Conservation (phyloP, 2,797 vertebrate genomes). For the Streptopelia turtur region DNA sequence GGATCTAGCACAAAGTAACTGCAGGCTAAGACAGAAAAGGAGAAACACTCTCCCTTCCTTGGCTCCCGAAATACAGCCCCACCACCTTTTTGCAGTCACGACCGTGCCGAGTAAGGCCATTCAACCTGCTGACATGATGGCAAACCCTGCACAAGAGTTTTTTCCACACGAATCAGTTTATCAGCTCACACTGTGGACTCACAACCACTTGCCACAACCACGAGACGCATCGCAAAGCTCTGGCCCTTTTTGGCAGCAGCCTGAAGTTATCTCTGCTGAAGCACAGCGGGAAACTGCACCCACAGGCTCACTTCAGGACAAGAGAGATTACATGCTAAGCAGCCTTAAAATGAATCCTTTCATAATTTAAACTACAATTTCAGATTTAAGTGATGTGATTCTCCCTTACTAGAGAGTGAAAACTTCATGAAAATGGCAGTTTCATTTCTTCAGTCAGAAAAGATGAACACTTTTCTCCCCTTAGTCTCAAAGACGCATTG, state of each 20-base stretch:
- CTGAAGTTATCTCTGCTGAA: neutral
- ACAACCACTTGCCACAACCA: neutral
- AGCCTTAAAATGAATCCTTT: neutral
- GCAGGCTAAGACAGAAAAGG: neutral
- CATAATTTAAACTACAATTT: neutral
- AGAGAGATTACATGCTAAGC: neutral
- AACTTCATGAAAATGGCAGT: accelerated
- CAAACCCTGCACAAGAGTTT: neutral
- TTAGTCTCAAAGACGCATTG: neutral
- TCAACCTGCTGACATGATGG: accelerated
- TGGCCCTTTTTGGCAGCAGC: neutral
- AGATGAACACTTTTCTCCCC: neutral
- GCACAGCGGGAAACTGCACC: neutral
- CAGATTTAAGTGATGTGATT: neutral
- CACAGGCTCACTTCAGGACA: neutral
- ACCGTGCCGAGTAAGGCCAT: neutral
- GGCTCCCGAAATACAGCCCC: neutral
- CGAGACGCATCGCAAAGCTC: neutral
- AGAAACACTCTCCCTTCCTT: neutral
- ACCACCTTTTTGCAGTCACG: neutral
- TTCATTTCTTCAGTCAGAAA: neutral
- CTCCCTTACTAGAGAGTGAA: neutral
- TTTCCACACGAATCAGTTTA: neutral
- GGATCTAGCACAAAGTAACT: neutral
- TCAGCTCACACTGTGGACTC: neutral